A percentile compares a stretch with the other conserved stretches of the same genome.
Conservation (phyloP, 2,797 vertebrate genomes). For the Cygnus olor region DNA sequence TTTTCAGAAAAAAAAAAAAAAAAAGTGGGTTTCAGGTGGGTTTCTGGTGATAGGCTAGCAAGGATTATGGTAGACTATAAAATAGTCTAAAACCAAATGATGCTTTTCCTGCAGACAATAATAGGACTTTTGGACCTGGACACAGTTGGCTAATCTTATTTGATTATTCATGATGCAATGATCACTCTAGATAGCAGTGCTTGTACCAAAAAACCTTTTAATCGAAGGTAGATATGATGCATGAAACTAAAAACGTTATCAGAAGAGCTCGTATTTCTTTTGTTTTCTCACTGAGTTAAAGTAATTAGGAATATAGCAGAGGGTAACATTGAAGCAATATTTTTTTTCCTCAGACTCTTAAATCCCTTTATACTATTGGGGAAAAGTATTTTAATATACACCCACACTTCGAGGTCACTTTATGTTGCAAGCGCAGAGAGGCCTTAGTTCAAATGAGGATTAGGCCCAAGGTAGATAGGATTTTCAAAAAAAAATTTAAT, state of each 20-base stretch:
- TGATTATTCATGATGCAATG: conserved; percentile 55
- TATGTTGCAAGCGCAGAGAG: not conserved
- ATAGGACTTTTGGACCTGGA: conserved; percentile 38
- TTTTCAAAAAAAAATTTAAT: not conserved
- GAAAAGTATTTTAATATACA: not conserved
- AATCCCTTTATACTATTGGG: not conserved
- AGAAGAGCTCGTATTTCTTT: not conserved
- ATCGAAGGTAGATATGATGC: not conserved
- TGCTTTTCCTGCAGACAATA: not conserved
- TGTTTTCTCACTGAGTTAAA: not conserved
- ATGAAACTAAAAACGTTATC: not conserved
- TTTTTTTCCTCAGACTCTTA: not conserved
- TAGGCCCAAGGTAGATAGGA: not conserved
- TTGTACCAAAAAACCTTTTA: not conserved
- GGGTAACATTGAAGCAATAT: not conserved
- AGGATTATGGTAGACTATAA: not conserved
- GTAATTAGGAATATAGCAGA: not conserved
- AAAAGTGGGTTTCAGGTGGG: rapidly evolving
- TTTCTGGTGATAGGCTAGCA: conserved; percentile 23
- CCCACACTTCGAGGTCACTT: not conserved
- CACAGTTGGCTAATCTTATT: conserved; percentile 54
- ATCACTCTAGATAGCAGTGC: not conserved
- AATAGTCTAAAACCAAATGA: conserved; percentile 16
- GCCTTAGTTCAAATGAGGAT: not conserved
- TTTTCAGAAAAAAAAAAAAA: not conserved